Evolutionary conservation across 1,140 invertebrate genomes (phyloP).

Genomic region (Drosophila lini): DNA sequence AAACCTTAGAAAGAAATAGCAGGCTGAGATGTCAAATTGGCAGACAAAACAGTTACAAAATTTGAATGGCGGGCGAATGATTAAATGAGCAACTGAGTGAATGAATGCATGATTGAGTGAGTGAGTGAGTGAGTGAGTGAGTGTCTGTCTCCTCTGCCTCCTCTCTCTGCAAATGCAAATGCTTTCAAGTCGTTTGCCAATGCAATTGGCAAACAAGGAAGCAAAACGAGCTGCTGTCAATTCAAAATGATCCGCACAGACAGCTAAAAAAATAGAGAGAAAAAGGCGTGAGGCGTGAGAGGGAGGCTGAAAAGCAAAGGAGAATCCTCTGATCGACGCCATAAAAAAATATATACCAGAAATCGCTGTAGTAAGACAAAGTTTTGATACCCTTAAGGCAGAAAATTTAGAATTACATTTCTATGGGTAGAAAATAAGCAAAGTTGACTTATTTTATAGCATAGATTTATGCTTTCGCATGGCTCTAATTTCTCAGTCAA

Average conservation of each 20-base stretch:
- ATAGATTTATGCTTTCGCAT: background rate
- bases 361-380: background rate
- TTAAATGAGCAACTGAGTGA: conserved; percentile 49
- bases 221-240: conserved; percentile 62
- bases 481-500: accelerated
- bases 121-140: conserved; percentile 39
- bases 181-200: conserved; percentile 59
- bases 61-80: conserved; percentile 56
- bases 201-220: conserved; percentile 76
- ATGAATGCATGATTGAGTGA: conserved; percentile 49
- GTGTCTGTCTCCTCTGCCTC: conserved; percentile 29
- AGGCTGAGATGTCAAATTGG: conserved; percentile 74
- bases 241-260: conserved; percentile 59
- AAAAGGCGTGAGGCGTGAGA: conserved; percentile 5
- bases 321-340: conserved; percentile 41
- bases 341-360: conserved; percentile 7
- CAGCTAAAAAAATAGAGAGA: conserved; percentile 23
- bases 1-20: conserved; percentile 21
- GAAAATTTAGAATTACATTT: background rate
- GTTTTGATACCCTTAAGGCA: background rate
- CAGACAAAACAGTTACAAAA: conserved; percentile 67
- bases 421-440: background rate
- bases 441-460: background rate
- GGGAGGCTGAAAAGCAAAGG: conserved; percentile 32
- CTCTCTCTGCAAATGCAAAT: conserved; percentile 57